Base-by-base conservation (phyloP, 2,113 vertebrate genomes). In the Apodemus speciosus region DNA sequence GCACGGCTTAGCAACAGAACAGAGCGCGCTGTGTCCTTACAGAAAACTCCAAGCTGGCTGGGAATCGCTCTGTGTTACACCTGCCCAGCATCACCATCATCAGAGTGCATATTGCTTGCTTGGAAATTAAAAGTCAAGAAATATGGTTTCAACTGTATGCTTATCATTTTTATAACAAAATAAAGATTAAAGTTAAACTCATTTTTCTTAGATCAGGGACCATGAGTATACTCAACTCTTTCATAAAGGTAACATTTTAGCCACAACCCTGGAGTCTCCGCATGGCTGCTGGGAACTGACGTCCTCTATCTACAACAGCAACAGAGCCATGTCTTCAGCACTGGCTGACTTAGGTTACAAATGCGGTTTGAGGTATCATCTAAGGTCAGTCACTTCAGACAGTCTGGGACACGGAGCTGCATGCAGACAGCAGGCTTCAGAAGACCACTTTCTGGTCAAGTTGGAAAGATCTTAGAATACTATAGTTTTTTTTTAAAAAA, bases 381-480 rank as follows among this genome's bases (percentile, higher is more conserved):
- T 38, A 81, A 14, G 9, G 53, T 56, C 56, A 77, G 8, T n/a
- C 66, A 21, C 14, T 73, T 53, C 38, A 85, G 0, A 27, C 49
- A 56, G 11, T 1, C 1, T 66, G 53, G 3, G 43, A 43, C 25
- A 58, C 23, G 40, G 0, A 46, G 46, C 49, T 84, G 43, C 27
- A 72, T 7, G 51, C 58, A 53, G 18, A 88, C 9, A 38, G 16
- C 53, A 73, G n/a, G 9, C 9, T 80, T 62, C 40, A 84, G 62
- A 84, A 83, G 68, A 79, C 38, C 6, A 23, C 53, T 84, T 76
- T 88, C 40, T 66, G 86, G 49, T 79, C 18, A 91, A 32, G 1
- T 9, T 77, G 14, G 27, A 94, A 95, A 95, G 58, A 71, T 30
- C 49, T 94, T 46, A 88, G 38, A 93, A 90, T 76, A 92, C 5